Percentiles rank a stretch among this genome's conserved stretches.
These are phyloP conservation scores for Tetramorium alpestre DNA, from an alignment of 1,140 invertebrate species.

Conservation along the genomic window DNA sequence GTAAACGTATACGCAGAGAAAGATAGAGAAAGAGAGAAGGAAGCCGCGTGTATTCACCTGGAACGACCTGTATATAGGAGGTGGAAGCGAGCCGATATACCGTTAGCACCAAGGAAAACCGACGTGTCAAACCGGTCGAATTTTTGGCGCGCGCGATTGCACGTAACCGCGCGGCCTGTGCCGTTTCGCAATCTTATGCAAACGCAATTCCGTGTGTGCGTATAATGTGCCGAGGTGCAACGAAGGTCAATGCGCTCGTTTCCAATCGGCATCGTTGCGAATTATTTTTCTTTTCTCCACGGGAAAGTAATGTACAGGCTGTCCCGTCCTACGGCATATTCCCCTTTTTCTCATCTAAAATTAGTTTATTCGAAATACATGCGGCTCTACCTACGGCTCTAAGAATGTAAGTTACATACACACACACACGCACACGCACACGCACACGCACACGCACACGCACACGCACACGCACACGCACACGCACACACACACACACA, in stretches of 20 bases:
- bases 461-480: too few species aligned
- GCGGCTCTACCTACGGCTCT: too few species aligned
- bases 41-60: constrained; percentile 63
- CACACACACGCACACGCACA: too few species aligned
- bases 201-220: constrained; percentile 23
- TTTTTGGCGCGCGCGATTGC: constrained; percentile 63
- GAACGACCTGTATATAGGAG: constrained; percentile 57
- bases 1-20: neutral
- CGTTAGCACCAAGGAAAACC: constrained; percentile 63
- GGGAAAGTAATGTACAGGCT: neutral
- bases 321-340: neutral
- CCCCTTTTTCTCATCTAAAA: neutral
- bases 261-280: neutral
- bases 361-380: neutral
- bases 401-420: too few species aligned
- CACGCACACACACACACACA: too few species aligned
- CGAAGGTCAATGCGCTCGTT: constrained; percentile 53
- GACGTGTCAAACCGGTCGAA: constrained; percentile 69
- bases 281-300: neutral
- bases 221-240: neutral
- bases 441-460: too few species aligned
- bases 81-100: constrained; percentile 50
- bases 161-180: constrained; percentile 20
- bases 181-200: constrained; percentile 61
- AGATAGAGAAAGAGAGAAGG: constrained; percentile 38